Base-by-base conservation (phyloP, 2,888 invertebrate genomes). In the Hyposoter didymator region DNA sequence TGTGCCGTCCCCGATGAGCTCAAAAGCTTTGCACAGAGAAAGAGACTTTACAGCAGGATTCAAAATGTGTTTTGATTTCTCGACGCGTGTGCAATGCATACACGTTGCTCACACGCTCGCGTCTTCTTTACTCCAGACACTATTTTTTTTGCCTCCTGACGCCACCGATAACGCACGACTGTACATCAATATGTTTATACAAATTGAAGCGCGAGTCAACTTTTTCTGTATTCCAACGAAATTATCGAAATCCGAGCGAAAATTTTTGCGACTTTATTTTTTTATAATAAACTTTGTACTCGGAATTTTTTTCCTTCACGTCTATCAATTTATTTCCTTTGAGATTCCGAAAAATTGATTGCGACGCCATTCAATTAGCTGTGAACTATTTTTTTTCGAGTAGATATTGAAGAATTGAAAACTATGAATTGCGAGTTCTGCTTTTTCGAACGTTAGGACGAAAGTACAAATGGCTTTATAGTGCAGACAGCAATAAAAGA, bases 111-210 rank as follows among this genome's bases (percentile, higher is more conserved):
- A 12, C n/a, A 0, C 39, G 72, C 10, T 67, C 12, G n/a, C 12
- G n/a, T 67, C 43, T 39, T 67, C 6, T 67, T 39, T 39, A 39
- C 39, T 52, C 35, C 49, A 72, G 70, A 72, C 72, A 28, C 52
- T 72, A 10, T 72, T 73, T 39, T 73, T 14, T 19, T 32, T 55
- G 28, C 14, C 28, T 7, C 72, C 74, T 59, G 73, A 59, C n/a
- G n/a, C 73, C 73, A 22, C 39, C 43, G 73, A 73, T 59, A 62
- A 74, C 59, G n/a, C n/a, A 14, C 55, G 10, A 3, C 19, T 43
- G 39, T 22, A 5, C 32, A 52, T 47, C 12, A 28, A n/a, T 35
- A 47, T 73, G 10, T 73, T 59, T 73, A 12, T 55, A 22, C 55
- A 55, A 1, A 22, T 55, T 52, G 12, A 32, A 22, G 49, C 17